phyloP scores from a whole-genome alignment of 1,140 invertebrate genomes.

The Temnothorax longispinosus region DNA sequence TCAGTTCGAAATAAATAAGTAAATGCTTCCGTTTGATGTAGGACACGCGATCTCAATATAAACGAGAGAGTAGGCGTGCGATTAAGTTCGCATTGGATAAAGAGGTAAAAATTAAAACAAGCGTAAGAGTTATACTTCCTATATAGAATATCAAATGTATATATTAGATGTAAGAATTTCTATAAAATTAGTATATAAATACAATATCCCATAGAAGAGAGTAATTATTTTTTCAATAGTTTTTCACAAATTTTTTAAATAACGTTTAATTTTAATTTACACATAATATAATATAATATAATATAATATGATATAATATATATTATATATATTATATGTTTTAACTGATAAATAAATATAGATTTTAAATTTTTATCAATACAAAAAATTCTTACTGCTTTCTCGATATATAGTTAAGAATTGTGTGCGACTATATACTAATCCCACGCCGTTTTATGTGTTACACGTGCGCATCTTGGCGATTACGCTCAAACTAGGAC shows the following conservation, averaged over 20 bases:
- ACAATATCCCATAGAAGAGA: not conserved
- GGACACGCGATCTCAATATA: constrained; percentile 33
- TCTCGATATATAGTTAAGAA: constrained; percentile 15
- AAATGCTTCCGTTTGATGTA: constrained; percentile 39
- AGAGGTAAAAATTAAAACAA: not conserved
- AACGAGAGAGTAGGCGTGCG: constrained; percentile 17
- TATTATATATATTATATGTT: not conserved
- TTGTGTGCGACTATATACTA: not conserved
- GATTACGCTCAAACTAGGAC: constrained; percentile 78
- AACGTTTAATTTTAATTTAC: not conserved
- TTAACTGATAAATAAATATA: not conserved
- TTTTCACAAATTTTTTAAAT: not conserved
- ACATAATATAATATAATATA: too few species aligned
- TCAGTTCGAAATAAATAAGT: constrained; percentile 29
- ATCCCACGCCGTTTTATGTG: constrained; percentile 9
- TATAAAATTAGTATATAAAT: not conserved
- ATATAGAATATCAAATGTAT: not conserved
- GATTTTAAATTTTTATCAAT: not conserved
- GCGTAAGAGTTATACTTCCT: not conserved
- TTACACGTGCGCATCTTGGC: constrained; percentile 48
- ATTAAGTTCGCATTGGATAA: constrained; percentile 10
- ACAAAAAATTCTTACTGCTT: not conserved
- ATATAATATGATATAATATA: not conserved
- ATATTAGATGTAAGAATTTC: not conserved
- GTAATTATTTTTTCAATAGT: not conserved